phyloP scores from a whole-genome alignment of 2,113 vertebrate species.

The Corapipo altera region DNA sequence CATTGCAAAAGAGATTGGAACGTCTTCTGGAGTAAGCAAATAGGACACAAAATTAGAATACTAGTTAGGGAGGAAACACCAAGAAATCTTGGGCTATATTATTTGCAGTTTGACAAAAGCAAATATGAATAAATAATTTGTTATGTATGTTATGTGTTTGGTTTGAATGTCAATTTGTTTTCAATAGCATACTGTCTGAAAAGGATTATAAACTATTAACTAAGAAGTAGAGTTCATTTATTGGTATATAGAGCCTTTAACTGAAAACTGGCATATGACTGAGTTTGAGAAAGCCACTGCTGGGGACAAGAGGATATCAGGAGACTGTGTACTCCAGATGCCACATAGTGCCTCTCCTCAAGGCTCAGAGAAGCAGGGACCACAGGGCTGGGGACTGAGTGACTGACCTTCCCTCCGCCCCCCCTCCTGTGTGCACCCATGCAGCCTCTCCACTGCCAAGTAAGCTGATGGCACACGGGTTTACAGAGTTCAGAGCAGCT shows the following conservation, averaged over 20 bases:
- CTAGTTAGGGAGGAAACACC: not conserved
- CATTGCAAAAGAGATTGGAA: not conserved
- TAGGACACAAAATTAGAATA: not conserved
- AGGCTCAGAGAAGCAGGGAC: not conserved
- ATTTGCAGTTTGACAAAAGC: not conserved
- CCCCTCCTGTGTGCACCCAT: fast-evolving
- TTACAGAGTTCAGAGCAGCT: not conserved
- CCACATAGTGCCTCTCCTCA: not conserved
- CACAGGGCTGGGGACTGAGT: too few species aligned
- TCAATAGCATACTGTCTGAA: not conserved
- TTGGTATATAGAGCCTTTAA: not conserved
- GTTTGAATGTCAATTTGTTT: not conserved
- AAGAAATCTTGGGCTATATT: not conserved
- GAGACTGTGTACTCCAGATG: too few species aligned
- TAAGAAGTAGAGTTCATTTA: not conserved
- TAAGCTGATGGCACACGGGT: fast-evolving
- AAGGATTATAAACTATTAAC: not conserved
- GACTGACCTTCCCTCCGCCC: too few species aligned
- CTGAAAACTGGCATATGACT: not conserved
- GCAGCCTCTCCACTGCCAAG: not conserved
- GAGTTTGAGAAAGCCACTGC: not conserved
- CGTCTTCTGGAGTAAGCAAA: not conserved
- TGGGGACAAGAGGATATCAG: not conserved
- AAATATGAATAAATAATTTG: not conserved
- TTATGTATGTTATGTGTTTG: not conserved